These are phyloP conservation scores for Gymnodraco acuticeps DNA, from an alignment of 2,797 vertebrate species.

Conservation along the genomic window DNA sequence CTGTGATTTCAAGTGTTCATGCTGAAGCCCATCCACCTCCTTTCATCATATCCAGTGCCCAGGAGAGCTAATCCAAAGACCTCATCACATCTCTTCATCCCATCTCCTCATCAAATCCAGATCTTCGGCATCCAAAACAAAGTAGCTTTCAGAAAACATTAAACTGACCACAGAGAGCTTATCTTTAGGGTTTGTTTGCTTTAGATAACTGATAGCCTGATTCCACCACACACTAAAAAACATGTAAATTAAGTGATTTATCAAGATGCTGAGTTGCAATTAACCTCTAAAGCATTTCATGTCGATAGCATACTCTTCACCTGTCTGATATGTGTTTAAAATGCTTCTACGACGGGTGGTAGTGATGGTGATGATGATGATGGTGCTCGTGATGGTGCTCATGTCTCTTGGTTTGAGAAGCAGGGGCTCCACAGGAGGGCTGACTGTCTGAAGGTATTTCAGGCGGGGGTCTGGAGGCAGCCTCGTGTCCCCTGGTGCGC, in stretches of 20 bases:
- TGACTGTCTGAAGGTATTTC: conserved; percentile 80
- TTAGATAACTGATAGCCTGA: conserved; percentile 4
- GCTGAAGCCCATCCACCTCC: too few relatives aligned
- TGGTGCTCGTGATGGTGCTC: conserved; percentile 93
- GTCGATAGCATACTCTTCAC: neutral
- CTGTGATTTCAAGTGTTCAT: too few relatives aligned
- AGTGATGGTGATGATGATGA: conserved; percentile 91
- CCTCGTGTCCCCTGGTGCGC: conserved; percentile 86
- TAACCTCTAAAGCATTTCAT: neutral
- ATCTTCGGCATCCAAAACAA: too few relatives aligned
- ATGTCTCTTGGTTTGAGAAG: conserved; percentile 88
- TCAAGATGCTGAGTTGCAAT: conserved; percentile 8
- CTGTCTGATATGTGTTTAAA: conserved; percentile 9
- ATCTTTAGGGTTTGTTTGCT: conserved; percentile 4
- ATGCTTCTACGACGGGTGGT: conserved; percentile 62
- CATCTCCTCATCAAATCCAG: too few relatives aligned
- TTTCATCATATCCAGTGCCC: too few relatives aligned
- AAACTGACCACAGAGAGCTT: neutral
- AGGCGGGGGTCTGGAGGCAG: conserved; percentile 64
- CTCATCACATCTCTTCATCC: too few relatives aligned
- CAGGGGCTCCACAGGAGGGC: conserved; percentile 81
- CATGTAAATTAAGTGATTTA: neutral
- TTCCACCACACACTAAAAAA: conserved; percentile 2
- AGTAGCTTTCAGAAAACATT: conserved; percentile 8
- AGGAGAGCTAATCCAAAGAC: too few relatives aligned